Percentiles rank a stretch among this genome's conserved stretches.
phyloP scores from a whole-genome alignment of 2,113 vertebrate genomes.

The Capreolus pygargus region DNA sequence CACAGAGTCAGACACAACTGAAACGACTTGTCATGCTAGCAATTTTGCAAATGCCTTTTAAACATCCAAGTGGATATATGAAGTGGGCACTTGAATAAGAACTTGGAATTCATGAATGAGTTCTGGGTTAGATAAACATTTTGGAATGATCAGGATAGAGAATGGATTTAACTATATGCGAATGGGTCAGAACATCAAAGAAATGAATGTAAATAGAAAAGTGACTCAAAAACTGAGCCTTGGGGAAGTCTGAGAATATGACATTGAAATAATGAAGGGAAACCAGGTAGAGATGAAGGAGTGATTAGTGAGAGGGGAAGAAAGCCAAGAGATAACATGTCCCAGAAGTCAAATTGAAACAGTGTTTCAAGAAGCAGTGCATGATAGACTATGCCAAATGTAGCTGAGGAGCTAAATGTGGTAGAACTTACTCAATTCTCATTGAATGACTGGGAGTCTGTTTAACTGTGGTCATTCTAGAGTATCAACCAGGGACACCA shows the following conservation, averaged over 20 bases:
- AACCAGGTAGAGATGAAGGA: neutral
- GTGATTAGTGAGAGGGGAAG: neutral
- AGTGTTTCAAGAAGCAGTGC: neutral
- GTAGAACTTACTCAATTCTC: neutral
- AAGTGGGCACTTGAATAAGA: neutral
- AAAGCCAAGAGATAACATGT: neutral
- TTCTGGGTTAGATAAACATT: neutral
- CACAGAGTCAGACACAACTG: neutral
- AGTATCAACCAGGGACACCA: neutral
- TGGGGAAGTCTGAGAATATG: neutral
- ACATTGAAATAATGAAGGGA: neutral
- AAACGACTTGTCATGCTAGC: neutral
- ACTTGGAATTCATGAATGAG: neutral
- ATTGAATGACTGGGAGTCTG: neutral
- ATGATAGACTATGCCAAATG: too few species aligned
- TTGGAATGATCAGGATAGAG: neutral
- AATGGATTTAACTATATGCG: neutral
- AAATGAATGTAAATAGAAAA: neutral
- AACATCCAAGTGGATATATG: neutral
- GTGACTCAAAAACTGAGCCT: neutral
- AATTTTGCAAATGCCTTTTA: neutral
- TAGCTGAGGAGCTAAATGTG: neutral
- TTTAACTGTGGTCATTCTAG: neutral
- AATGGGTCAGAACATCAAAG: neutral
- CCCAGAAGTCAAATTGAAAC: neutral